Percentiles rank a stretch among this genome's conserved stretches.
Evolutionary conservation across 1,140 invertebrate species (phyloP).

Genomic region (Euglossa dilemma): DNA sequence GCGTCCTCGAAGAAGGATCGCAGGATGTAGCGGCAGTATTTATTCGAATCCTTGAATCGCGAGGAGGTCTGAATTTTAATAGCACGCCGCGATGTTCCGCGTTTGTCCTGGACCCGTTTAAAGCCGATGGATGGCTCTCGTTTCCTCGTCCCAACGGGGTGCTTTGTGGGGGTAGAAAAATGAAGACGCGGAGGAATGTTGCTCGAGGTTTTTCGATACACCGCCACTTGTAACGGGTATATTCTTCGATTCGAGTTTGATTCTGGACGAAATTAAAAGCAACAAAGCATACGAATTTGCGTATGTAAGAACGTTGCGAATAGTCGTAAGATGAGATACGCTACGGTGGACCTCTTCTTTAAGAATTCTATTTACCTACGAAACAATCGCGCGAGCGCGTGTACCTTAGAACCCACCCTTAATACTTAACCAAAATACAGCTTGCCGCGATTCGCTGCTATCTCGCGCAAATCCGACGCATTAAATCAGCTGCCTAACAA

Average conservation of each 20-base stretch:
- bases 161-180: no score
- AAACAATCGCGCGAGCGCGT: background rate
- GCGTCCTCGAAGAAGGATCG: slow-evolving; percentile 41
- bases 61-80: slow-evolving; percentile 34
- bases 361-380: background rate
- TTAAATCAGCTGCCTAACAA: background rate
- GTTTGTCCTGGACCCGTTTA: background rate
- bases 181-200: no score
- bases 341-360: background rate
- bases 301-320: no score
- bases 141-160: no score
- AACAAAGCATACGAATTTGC: no score
- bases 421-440: background rate
- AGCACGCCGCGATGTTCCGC: background rate
- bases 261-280: no score
- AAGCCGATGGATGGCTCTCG: background rate
- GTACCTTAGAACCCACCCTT: background rate
- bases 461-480: background rate
- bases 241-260: no score
- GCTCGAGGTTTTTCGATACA: no score
- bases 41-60: slow-evolving; percentile 43
- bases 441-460: background rate
- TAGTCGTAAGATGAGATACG: background rate
- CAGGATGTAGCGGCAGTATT: slow-evolving; percentile 48
- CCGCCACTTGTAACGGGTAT: no score